phyloP scores from a whole-genome alignment of 2,888 invertebrate genomes.

The Chloromyia formosa region DNA sequence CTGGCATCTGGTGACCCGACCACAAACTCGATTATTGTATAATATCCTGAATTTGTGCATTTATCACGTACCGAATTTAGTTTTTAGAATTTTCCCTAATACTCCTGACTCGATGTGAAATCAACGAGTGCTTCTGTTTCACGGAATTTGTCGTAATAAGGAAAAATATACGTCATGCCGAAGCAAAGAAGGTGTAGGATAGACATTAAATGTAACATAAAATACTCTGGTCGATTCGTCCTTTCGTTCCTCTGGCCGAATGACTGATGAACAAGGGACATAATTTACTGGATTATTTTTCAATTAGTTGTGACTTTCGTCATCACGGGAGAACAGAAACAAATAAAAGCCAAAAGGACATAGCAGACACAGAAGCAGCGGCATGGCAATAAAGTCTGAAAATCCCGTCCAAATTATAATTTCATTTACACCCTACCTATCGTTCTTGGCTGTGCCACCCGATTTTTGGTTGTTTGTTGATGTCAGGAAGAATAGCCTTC shows the following conservation, averaged over 20 bases:
- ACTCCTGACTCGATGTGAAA: slow-evolving; percentile 34
- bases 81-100: slow-evolving; percentile 40
- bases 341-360: slow-evolving; percentile 40
- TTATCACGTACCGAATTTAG: slow-evolving; percentile 45
- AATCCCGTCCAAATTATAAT: slow-evolving; percentile 44
- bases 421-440: slow-evolving; percentile 25
- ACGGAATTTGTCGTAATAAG: slow-evolving; percentile 24
- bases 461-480: slow-evolving; percentile 20
- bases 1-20: slow-evolving; percentile 20
- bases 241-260: slow-evolving; percentile 16
- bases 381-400: slow-evolving; percentile 24
- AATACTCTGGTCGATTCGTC: slow-evolving; percentile 6
- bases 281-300: slow-evolving; percentile 46
- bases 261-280: slow-evolving; percentile 37
- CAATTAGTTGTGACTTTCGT: slow-evolving; percentile 45
- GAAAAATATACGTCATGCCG: background rate
- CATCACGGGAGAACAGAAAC: slow-evolving; percentile 19
- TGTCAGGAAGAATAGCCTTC: slow-evolving; percentile 15
- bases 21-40: slow-evolving; percentile 40
- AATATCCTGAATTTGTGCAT: slow-evolving; percentile 46
- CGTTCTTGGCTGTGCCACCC: background rate
- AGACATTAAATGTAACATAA: slow-evolving; percentile 18
- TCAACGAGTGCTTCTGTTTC: slow-evolving; percentile 34
- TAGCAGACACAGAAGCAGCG: background rate
- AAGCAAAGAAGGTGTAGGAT: background rate